These are phyloP conservation scores for Delia radicum DNA, from an alignment of 1,140 invertebrate species.

Conservation along the genomic window DNA sequence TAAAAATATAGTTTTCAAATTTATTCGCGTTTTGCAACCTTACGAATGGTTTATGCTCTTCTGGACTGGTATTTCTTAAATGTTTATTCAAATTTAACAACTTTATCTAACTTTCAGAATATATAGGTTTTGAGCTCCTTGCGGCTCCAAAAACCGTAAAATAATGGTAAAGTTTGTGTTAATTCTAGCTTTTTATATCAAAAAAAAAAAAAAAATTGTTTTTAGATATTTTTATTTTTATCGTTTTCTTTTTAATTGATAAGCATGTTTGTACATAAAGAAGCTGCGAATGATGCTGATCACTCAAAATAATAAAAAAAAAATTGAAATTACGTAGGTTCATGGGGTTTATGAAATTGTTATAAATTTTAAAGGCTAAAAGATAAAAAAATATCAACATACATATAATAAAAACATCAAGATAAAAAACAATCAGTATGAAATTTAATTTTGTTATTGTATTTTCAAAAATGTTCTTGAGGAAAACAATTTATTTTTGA, in stretches of 20 bases:
- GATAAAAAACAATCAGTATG: no score
- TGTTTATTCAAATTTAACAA: not conserved
- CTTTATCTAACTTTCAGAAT: not conserved
- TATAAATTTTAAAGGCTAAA: no score
- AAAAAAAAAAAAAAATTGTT: not conserved
- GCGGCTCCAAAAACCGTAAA: slow-evolving; percentile 26
- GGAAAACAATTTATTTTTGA: no score
- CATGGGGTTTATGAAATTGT: no score
- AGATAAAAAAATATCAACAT: no score
- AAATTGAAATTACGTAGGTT: not conserved
- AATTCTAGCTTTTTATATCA: not conserved
- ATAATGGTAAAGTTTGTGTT: no score
- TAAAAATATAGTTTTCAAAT: not conserved
- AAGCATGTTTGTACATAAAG: not conserved
- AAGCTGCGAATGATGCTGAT: slow-evolving; percentile 25
- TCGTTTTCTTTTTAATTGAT: not conserved
- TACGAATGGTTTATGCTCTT: slow-evolving; percentile 24
- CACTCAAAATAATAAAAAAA: not conserved
- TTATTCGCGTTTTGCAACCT: slow-evolving; percentile 23
- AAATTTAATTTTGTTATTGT: no score
- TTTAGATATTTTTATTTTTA: not conserved
- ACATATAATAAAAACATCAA: no score
- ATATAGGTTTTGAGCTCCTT: slow-evolving; percentile 26
- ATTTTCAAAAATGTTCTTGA: no score
- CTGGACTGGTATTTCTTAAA: not conserved